Evolutionary conservation across 2,113 vertebrate species (phyloP), one percentile per base, ranked within the genome.

Genomic region (Zootoca vivipara): DNA sequence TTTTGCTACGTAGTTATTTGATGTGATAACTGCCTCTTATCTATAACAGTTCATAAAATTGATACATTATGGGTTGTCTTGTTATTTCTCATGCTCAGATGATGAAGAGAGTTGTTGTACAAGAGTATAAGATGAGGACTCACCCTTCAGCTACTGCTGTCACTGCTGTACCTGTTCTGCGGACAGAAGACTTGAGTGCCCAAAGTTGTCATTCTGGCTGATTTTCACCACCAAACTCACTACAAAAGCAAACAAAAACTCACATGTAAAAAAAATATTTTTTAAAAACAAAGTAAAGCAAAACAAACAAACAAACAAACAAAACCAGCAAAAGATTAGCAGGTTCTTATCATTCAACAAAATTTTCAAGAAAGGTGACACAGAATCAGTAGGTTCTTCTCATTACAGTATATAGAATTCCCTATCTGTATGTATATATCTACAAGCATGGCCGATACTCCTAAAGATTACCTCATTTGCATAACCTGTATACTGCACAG

Each of bases 131-230:
- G 5, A 8, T 69, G n/a, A n/a, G 58, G 65, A 86, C 85, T 86
- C 62, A 86, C 85, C 85, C 65, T 87, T 81, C 77, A 87, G 52
- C 65, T 87, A 73, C 65, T 70, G 82, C 65, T 89, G 82, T 58
- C 82, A 85, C 82, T 84, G 87, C 79, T 74, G 70, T 65, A 87
- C 56, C 79, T 82, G 78, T 72, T 89, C 75, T 72, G 75, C 16
- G 30, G 46, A 89, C 46, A 79, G 67, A 85, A 79, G 64, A 58
- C 22, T 40, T 62, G 75, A 33, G 20, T 42, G 28, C 85, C 75
- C 87, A 85, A 42, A 40, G 18, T 26, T 70, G 82, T 84, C 82
- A 80, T 89, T 79, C 82, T 84, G 82, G 73, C 35, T 73, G 74
- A 35, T n/a, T 80, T 69, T 62, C 67, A 22, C 38, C 74, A 78